phyloP scores from a whole-genome alignment of 2,113 vertebrate genomes.

The Petroica traversi region DNA sequence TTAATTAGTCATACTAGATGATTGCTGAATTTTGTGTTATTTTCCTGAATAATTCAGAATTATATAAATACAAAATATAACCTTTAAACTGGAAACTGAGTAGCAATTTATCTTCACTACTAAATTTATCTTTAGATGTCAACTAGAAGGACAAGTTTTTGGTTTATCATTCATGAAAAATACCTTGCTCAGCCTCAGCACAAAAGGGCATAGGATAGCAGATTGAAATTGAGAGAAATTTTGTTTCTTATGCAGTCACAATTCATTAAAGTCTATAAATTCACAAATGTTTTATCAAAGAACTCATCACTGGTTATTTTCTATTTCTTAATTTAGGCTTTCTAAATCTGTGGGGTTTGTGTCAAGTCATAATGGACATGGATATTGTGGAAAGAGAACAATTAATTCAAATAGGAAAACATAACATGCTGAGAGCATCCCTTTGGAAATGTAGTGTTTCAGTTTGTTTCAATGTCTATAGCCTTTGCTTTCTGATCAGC shows the following conservation, averaged over 20 bases:
- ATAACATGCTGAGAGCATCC: neutral
- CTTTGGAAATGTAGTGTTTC: neutral
- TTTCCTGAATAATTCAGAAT: neutral
- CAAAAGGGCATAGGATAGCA: neutral
- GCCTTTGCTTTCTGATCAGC: neutral
- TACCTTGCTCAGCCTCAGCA: neutral
- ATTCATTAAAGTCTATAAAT: neutral
- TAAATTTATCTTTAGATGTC: neutral
- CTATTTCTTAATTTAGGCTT: neutral
- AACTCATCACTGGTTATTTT: neutral
- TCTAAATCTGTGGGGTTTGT: neutral
- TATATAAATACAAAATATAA: neutral
- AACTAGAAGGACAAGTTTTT: neutral
- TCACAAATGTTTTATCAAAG: neutral
- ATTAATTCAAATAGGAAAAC: neutral
- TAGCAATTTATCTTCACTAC: neutral
- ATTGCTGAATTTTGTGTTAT: neutral
- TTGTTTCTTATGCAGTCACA: neutral
- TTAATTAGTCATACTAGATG: neutral
- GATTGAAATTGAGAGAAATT: neutral
- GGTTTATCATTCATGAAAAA: neutral
- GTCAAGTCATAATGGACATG: neutral
- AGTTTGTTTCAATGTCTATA: neutral
- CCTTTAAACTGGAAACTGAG: neutral
- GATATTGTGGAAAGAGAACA: neutral